Percentiles rank a stretch among this genome's conserved stretches.
Evolutionary conservation across 1,140 invertebrate species (phyloP).

Genomic region (Bombus vancouverensis): DNA sequence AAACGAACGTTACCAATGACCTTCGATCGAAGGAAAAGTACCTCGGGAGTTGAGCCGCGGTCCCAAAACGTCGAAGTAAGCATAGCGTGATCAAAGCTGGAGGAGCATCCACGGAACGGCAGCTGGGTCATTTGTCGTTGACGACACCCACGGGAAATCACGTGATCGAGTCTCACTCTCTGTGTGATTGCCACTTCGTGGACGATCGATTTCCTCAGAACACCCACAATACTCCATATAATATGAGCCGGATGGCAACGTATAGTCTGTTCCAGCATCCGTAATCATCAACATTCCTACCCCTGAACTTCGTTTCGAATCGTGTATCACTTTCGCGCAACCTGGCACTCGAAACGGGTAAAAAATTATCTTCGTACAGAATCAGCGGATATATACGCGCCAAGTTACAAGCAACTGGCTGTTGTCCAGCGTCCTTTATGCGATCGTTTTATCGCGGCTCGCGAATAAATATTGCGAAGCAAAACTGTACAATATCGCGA

Average conservation of each 20-base stretch:
- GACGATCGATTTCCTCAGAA: slow-evolving; percentile 72
- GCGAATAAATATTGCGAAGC: neutral
- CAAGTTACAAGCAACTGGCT: slow-evolving; percentile 16
- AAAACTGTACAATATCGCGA: neutral
- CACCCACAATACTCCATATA: slow-evolving; percentile 73
- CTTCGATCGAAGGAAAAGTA: slow-evolving; percentile 53
- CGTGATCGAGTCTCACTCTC: slow-evolving; percentile 78
- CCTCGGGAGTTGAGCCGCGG: slow-evolving; percentile 27
- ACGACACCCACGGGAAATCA: slow-evolving; percentile 81
- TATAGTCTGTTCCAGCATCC: slow-evolving; percentile 37
- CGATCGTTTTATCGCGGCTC: neutral
- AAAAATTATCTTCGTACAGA: slow-evolving; percentile 5
- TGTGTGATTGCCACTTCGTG: slow-evolving; percentile 78
- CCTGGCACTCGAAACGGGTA: neutral
- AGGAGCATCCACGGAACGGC: slow-evolving; percentile 51
- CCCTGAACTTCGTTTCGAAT: neutral
- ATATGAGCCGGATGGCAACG: slow-evolving; percentile 60
- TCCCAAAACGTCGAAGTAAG: slow-evolving; percentile 62
- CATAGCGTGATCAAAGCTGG: slow-evolving; percentile 66
- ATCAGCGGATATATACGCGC: neutral
- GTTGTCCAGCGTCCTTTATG: neutral
- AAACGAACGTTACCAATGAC: slow-evolving; percentile 32
- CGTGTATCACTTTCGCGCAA: neutral
- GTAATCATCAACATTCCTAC: slow-evolving; percentile 30
- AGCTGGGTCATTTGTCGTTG: slow-evolving; percentile 77